Base-by-base conservation (phyloP, 2,113 vertebrate genomes). In the Aleadryas rufinucha region DNA sequence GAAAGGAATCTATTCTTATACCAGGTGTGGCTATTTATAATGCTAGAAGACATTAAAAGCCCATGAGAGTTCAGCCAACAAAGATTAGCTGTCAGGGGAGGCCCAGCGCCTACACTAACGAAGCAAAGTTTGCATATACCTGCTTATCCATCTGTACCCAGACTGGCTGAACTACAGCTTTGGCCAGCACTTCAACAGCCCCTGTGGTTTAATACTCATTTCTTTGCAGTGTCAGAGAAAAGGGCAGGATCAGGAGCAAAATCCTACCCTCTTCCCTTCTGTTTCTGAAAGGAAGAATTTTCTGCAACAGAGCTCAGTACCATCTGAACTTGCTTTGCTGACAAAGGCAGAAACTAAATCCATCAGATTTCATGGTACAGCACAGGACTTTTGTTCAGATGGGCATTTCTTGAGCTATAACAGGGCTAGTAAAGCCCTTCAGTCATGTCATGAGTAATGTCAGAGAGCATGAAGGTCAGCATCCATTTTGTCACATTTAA, bases 401-500 rank as follows among this genome's bases (percentile, higher is more conserved):
- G 1, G 44, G 37, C 22, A 56, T 56, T 93, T 90, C 68, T 57
- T 63, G 26, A 69, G 74, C 47, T 83, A 5, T 26, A 57, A 54
- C 6, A 37, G 45, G 26, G 47, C 31, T 37, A 68, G 63, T 31
- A 87, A 92, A 95, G 77, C 39, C 35, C 64, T 92, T 74, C 50
- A 54, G 39, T 63, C 44, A 52, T 23, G 30, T 42, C 44, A 66
- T 1, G 3, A 44, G 47, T 75, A 89, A 70, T 60, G 54, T 45
- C 23, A 90, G 75, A 88, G 50, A 91, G n/a, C n/a, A 33, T 57
- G 69, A 94, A 91, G 87, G 77, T 87, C 84, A 89, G 45, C 70
- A 74, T 87, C 56, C 76, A 87, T 92, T 92, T 93, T 88, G 75
- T 61, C 53, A 31, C 44, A 52, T 89, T 93, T 81, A 89, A 95